Percentiles rank a stretch among this genome's conserved stretches.
These are phyloP conservation scores for Muraenolepis orangiensis DNA, from an alignment of 2,797 vertebrate species.

Conservation along the genomic window DNA sequence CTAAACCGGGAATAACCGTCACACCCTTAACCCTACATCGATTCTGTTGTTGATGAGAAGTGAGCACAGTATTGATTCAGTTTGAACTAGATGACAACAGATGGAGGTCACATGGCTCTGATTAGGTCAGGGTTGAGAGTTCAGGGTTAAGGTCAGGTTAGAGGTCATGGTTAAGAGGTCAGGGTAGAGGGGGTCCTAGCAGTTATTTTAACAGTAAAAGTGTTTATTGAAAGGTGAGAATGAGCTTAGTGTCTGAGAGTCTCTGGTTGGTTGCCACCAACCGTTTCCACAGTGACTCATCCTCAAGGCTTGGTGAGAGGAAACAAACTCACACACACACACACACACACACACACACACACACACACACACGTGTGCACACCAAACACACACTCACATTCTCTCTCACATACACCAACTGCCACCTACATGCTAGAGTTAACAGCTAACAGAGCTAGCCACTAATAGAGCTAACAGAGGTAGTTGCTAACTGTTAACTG, in stretches of 20 bases:
- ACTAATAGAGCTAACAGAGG: too few relatives aligned
- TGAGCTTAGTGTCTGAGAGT: not conserved
- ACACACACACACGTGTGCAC: not conserved
- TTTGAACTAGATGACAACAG: not conserved
- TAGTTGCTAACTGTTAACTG: too few relatives aligned
- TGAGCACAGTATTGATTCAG: not conserved
- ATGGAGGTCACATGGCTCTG: not conserved
- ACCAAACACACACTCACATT: not conserved
- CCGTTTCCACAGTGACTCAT: constrained; percentile 75
- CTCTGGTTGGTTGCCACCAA: constrained; percentile 24
- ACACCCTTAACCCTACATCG: not conserved
- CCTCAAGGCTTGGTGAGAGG: constrained; percentile 58
- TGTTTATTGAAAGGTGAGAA: constrained; percentile 6
- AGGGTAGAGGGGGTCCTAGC: not conserved
- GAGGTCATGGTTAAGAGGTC: too few relatives aligned
- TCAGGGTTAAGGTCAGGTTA: too few relatives aligned
- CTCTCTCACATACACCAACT: too few relatives aligned
- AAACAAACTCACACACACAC: constrained; percentile 61
- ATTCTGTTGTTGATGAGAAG: not conserved
- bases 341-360: constrained; percentile 48
- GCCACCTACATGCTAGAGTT: too few relatives aligned
- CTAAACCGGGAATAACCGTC: not conserved
- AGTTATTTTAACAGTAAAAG: not conserved
- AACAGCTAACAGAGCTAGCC: not conserved
- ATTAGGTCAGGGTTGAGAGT: too few relatives aligned